phyloP scores from a whole-genome alignment of 2,797 vertebrate species.

The Melanotaenia boesemani region DNA sequence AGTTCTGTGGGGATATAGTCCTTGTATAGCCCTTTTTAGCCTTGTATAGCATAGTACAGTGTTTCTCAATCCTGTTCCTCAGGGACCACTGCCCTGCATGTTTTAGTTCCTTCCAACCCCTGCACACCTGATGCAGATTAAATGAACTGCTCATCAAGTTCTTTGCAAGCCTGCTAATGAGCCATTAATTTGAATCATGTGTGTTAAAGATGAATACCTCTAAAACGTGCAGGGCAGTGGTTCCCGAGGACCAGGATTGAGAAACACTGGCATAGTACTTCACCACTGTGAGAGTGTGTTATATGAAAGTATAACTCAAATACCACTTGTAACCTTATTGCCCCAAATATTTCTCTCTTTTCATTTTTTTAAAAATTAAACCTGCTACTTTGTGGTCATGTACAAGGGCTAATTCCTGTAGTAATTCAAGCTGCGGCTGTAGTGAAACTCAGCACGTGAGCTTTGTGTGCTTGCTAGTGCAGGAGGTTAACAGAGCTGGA shows the following conservation, averaged over 20 bases:
- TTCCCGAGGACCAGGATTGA: no score
- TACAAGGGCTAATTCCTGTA: constrained; percentile 8
- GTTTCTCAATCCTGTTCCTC: no score
- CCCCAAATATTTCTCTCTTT: background rate
- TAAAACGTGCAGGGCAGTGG: no score
- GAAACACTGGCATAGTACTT: background rate
- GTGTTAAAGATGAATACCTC: no score
- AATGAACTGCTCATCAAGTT: no score
- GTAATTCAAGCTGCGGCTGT: constrained; percentile 33
- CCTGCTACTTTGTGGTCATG: constrained; percentile 19
- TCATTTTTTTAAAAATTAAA: constrained; percentile 1
- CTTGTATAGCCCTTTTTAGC: constrained; percentile 1
- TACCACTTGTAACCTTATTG: background rate
- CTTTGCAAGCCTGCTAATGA: no score
- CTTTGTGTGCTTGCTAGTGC: constrained; percentile 41
- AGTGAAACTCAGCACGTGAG: constrained; percentile 62
- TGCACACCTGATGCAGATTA: no score
- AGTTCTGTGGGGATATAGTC: constrained; percentile 3
- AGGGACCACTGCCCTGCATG: no score
- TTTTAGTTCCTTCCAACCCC: no score
- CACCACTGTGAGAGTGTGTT: background rate
- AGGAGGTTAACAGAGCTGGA: constrained; percentile 68
- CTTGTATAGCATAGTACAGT: background rate
- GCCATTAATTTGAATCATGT: no score
- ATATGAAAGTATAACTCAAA: constrained; percentile 1